Conservation (phyloP, 2,113 vertebrate species). For the Panurus biarmicus region DNA sequence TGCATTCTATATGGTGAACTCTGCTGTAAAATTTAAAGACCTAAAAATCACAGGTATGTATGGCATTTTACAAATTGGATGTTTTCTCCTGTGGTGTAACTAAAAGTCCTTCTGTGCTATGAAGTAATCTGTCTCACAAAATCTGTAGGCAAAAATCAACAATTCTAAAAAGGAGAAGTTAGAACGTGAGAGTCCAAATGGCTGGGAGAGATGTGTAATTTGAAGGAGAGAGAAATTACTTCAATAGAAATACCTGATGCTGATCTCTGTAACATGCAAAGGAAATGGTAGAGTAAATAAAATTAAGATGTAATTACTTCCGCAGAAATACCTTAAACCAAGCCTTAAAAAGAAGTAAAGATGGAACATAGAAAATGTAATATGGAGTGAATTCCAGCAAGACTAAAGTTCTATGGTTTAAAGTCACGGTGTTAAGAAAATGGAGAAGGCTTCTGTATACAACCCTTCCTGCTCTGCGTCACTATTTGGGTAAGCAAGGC, state of each 20-base stretch:
- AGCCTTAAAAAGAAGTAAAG: not conserved
- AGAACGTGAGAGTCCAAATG: not conserved
- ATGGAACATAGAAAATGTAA: not conserved
- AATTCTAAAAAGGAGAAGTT: not conserved
- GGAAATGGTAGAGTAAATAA: not conserved
- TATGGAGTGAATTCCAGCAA: not conserved
- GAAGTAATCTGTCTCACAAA: not conserved
- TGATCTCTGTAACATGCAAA: not conserved
- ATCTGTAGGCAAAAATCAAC: not conserved
- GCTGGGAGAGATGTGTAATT: not conserved
- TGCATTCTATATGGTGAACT: not conserved
- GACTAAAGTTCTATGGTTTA: not conserved
- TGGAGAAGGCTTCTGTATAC: not conserved
- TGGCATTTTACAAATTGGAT: not conserved
- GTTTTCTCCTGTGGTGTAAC: not conserved
- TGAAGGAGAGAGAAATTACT: not conserved
- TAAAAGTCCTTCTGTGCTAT: not conserved
- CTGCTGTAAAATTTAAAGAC: not conserved
- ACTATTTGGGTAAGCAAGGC: not conserved
- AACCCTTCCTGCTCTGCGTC: not conserved
- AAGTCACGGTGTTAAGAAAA: not conserved
- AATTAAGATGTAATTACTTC: not conserved
- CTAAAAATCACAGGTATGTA: not conserved
- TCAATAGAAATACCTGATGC: not conserved
- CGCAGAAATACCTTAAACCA: not conserved